Evolutionary conservation across 2,888 invertebrate genomes (phyloP).

Genomic region (Brachylomia viminalis): DNA sequence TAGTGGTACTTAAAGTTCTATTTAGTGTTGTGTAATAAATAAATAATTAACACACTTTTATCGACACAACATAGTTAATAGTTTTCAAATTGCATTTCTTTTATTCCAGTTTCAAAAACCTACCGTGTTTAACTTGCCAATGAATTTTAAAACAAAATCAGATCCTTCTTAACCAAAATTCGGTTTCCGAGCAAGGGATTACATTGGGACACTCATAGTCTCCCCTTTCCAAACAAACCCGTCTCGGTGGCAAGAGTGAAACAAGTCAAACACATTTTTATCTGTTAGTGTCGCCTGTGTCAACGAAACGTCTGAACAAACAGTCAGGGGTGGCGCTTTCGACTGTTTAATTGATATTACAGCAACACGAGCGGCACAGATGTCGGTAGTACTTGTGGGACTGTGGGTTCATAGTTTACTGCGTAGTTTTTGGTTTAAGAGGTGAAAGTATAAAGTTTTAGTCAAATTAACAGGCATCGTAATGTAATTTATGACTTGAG

Average conservation of each 20-base stretch:
- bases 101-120: not conserved
- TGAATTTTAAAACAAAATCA: slow-evolving; percentile 39
- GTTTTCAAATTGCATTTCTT: not conserved
- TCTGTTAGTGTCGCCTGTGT: slow-evolving; percentile 83
- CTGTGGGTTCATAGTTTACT: slow-evolving; percentile 41
- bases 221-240: slow-evolving; percentile 75
- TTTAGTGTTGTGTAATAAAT: slow-evolving; percentile 47
- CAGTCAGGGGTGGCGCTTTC: slow-evolving; percentile 82
- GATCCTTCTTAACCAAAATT: slow-evolving; percentile 41
- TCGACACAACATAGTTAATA: slow-evolving; percentile 17
- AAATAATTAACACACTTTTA: slow-evolving; percentile 22
- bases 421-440: slow-evolving; percentile 17
- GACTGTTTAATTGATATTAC: slow-evolving; percentile 85
- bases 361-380: slow-evolving; percentile 73
- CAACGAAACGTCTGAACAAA: slow-evolving; percentile 83
- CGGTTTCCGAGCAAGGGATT: slow-evolving; percentile 62
- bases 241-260: slow-evolving; percentile 83
- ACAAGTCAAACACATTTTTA: slow-evolving; percentile 88
- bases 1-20: slow-evolving; percentile 33
- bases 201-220: slow-evolving; percentile 68
- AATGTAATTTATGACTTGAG: not conserved
- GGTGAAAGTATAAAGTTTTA: not conserved
- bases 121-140: not conserved
- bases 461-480: not conserved
- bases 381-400: slow-evolving; percentile 72